Evolutionary conservation across 1,140 invertebrate genomes (phyloP).

Genomic region (Halesus radiatus): DNA sequence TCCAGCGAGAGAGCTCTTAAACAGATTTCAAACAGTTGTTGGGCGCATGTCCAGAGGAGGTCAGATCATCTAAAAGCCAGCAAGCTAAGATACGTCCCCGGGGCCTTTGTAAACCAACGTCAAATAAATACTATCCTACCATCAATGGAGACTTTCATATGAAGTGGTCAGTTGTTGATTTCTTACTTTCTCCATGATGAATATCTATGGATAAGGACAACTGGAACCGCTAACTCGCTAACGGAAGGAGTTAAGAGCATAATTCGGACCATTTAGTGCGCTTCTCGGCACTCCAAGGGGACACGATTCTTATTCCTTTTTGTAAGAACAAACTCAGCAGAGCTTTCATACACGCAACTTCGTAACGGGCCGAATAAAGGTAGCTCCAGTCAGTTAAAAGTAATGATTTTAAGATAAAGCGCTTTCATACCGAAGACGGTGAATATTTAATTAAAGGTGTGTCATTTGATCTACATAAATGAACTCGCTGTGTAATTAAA

Average conservation of each 20-base stretch:
- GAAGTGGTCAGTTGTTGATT: neutral
- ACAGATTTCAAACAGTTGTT: conserved; percentile 46
- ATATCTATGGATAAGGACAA: neutral
- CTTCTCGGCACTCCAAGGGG: neutral
- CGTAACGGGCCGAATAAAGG: too few relatives aligned
- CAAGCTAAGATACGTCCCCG: neutral
- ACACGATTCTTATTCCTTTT: too few relatives aligned
- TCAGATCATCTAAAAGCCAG: neutral
- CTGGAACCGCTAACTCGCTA: conserved; percentile 2
- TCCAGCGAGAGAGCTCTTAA: conserved; percentile 18
- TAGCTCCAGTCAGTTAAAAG: too few relatives aligned
- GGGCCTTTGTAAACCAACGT: neutral
- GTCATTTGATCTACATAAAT: too few relatives aligned
- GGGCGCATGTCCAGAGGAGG: conserved; percentile 40
- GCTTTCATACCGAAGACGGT: too few relatives aligned
- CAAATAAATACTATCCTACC: neutral
- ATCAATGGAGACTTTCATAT: neutral
- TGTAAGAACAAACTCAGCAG: too few relatives aligned
- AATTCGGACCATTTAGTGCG: conserved; percentile 31
- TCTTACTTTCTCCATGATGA: neutral
- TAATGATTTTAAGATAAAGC: too few relatives aligned
- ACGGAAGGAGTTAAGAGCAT: conserved; percentile 17
- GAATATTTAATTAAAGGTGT: too few relatives aligned
- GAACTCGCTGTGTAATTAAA: too few relatives aligned
- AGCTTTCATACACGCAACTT: too few relatives aligned